phyloP scores from a whole-genome alignment of 2,888 invertebrate genomes.

The Eupithecia exiguata region DNA sequence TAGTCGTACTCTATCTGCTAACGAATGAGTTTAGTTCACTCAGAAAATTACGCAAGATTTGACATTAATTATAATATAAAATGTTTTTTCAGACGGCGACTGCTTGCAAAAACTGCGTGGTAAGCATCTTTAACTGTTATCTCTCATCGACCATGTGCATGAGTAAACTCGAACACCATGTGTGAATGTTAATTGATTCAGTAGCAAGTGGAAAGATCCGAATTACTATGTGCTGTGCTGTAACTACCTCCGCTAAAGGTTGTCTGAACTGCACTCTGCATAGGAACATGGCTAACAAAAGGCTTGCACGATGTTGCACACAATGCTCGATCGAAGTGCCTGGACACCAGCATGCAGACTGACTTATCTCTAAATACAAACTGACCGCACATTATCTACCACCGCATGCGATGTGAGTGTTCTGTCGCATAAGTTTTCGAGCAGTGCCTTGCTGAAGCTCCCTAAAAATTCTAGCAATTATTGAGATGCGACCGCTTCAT shows the following conservation, averaged over 20 bases:
- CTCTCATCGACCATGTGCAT: not conserved
- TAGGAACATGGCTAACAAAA: not conserved
- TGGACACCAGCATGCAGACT: not conserved
- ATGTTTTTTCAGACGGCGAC: constrained; percentile 60
- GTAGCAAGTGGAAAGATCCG: no score
- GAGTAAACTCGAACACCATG: no score
- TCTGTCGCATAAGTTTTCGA: not conserved
- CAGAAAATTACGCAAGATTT: not conserved
- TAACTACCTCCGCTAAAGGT: not conserved
- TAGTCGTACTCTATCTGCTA: not conserved
- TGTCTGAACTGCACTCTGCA: not conserved
- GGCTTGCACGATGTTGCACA: not conserved
- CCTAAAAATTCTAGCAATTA: not conserved
- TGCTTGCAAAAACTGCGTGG: constrained; percentile 74
- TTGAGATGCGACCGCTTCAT: not conserved
- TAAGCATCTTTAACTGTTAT: constrained; percentile 48
- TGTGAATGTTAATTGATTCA: not conserved
- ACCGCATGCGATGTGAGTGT: not conserved
- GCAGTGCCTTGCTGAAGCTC: not conserved
- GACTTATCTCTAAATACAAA: not conserved
- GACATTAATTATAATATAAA: not conserved
- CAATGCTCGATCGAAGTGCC: not conserved
- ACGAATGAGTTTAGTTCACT: not conserved
- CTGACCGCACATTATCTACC: not conserved
- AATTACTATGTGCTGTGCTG: not conserved